Conservation (phyloP, 2,797 vertebrate species). For the Gadopsis marmoratus region DNA sequence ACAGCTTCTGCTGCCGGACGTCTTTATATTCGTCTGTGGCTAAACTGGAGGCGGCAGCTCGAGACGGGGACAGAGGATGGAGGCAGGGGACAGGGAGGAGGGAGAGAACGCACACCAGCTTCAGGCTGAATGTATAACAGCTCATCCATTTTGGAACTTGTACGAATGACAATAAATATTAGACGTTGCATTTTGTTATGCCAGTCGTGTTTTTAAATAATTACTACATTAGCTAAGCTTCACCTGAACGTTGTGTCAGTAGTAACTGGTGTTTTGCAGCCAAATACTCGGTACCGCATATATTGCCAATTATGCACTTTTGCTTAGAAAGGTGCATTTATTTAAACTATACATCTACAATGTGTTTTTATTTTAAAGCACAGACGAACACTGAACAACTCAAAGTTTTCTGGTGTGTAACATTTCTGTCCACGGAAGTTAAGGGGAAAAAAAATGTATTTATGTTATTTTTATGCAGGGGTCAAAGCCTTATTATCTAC, state of each 20-base stretch:
- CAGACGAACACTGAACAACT: too few relatives aligned
- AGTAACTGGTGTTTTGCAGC: not conserved
- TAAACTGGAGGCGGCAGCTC: not conserved
- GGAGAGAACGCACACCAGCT: not conserved
- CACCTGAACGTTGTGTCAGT: not conserved
- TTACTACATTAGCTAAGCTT: not conserved
- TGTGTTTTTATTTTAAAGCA: too few relatives aligned
- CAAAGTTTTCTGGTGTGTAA: too few relatives aligned
- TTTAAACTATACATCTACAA: too few relatives aligned
- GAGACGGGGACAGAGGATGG: not conserved
- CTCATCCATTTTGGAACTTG: not conserved
- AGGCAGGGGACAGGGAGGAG: not conserved
- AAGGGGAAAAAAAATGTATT: not conserved
- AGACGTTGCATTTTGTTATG: too few relatives aligned
- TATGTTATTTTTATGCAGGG: not conserved
- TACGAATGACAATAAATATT: not conserved
- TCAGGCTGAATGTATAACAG: not conserved
- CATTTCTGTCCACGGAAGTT: not conserved
- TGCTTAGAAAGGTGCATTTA: not conserved
- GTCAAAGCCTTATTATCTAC: not conserved
- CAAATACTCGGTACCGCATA: not conserved
- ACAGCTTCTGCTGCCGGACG: constrained; percentile 30
- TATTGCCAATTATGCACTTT: not conserved
- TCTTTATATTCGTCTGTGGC: not conserved
- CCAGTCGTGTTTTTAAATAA: too few relatives aligned